Conservation (phyloP, 2,797 vertebrate species). For the Hippocampus kuda region DNA sequence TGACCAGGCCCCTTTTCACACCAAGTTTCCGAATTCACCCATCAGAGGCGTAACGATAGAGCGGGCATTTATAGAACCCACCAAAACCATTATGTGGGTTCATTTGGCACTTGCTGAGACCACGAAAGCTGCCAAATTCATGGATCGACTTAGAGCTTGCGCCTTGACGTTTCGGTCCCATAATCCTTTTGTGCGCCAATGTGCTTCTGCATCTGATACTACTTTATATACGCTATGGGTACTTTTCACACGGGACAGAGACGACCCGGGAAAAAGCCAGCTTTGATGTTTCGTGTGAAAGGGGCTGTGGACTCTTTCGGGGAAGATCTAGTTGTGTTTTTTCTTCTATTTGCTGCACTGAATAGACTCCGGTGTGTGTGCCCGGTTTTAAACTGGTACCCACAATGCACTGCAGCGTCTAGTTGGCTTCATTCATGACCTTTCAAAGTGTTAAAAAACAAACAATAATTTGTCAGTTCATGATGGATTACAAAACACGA, state of each 20-base stretch:
- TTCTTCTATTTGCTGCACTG: neutral
- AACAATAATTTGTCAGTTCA: neutral
- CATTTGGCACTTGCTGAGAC: neutral
- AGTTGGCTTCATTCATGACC: neutral
- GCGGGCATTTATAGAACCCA: neutral
- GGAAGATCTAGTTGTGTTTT: neutral
- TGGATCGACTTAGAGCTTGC: neutral
- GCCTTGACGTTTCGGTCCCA: neutral
- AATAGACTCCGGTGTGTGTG: neutral
- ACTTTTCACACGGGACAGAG: neutral
- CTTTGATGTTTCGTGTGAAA: neutral
- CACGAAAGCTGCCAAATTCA: neutral
- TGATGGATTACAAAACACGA: neutral
- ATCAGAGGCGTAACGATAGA: too few relatives aligned
- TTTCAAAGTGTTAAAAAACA: neutral
- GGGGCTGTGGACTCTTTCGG: neutral
- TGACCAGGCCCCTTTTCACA: too few relatives aligned
- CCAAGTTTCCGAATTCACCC: too few relatives aligned
- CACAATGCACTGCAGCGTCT: neutral
- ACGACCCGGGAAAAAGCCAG: neutral
- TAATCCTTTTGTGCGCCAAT: too few relatives aligned
- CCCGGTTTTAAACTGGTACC: neutral
- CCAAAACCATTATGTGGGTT: neutral
- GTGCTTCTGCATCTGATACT: neutral
- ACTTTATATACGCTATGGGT: neutral